A percentile compares a stretch with the other conserved stretches of the same genome.
These are phyloP conservation scores for Pelodytes ibericus DNA, from an alignment of 2,797 vertebrate genomes.

Conservation along the genomic window DNA sequence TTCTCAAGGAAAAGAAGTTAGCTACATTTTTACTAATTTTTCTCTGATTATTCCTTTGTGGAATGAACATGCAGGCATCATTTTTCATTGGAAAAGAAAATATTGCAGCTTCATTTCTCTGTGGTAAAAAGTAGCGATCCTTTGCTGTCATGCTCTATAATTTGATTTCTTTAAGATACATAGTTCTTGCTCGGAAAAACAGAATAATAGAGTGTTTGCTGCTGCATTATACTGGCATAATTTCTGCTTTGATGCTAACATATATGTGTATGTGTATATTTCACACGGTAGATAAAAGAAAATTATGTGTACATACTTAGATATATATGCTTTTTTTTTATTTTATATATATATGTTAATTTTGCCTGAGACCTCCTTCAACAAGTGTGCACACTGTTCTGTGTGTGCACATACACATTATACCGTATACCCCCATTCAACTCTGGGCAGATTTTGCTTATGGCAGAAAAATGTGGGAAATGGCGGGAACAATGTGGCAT, in stretches of 20 bases:
- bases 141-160: constrained; percentile 36
- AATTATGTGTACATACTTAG: too few relatives aligned
- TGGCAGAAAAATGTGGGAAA: too few relatives aligned
- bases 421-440: too few relatives aligned
- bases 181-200: constrained; percentile 31
- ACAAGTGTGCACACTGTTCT: too few relatives aligned
- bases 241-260: neutral
- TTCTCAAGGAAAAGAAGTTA: constrained; percentile 73
- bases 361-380: too few relatives aligned
- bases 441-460: too few relatives aligned
- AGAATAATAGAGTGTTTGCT: constrained; percentile 33
- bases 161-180: constrained; percentile 54
- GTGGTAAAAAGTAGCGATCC: constrained; percentile 38
- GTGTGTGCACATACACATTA: too few relatives aligned
- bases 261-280: neutral
- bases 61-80: constrained; percentile 44
- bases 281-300: too few relatives aligned
- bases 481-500: too few relatives aligned
- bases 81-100: constrained; percentile 57
- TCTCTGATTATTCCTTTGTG: constrained; percentile 69
- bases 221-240: neutral
- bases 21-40: constrained; percentile 74
- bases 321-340: too few relatives aligned
- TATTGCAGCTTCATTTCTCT: constrained; percentile 46
- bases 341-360: too few relatives aligned